Percentiles rank a stretch among this genome's conserved stretches.
Evolutionary conservation across 2,113 vertebrate genomes (phyloP).

Genomic region (Dipodomys stephensi): DNA sequence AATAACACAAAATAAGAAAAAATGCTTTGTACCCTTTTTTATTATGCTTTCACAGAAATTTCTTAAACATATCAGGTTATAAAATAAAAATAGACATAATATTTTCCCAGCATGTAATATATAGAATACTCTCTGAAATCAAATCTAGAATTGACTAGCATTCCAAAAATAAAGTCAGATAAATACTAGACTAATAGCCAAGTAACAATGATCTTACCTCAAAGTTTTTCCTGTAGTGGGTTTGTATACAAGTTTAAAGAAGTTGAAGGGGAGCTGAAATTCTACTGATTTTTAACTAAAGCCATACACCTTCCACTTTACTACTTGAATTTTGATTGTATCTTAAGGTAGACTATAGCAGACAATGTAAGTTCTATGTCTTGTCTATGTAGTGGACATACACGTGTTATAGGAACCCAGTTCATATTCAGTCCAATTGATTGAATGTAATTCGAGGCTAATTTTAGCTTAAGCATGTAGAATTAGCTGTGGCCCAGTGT

Average conservation of each 20-base stretch:
- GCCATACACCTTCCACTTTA: not conserved
- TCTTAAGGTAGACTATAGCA: slow-evolving; percentile 3
- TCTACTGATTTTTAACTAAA: not conserved
- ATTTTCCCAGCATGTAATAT: slow-evolving; percentile 6
- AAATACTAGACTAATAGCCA: not conserved
- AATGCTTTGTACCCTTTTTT: slow-evolving; percentile 1
- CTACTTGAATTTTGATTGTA: not conserved
- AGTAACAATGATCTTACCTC: not conserved
- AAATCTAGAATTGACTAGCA: not conserved
- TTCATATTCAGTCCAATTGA: not conserved
- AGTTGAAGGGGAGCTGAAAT: not conserved
- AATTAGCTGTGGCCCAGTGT: not conserved
- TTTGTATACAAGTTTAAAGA: not conserved
- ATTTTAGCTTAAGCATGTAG: not conserved
- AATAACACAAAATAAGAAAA: slow-evolving; percentile 49
- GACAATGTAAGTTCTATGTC: not conserved
- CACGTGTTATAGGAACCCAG: not conserved
- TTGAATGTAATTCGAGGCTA: not conserved
- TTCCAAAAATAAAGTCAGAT: slow-evolving; percentile 12
- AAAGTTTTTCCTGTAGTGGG: not conserved
- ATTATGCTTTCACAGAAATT: slow-evolving; percentile 18
- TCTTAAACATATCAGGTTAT: slow-evolving; percentile 14
- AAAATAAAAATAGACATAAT: not conserved
- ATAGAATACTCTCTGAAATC: not conserved
- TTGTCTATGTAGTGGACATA: not conserved